Conservation (phyloP, 2,797 vertebrate genomes). For the Tokudaia muenninki region DNA sequence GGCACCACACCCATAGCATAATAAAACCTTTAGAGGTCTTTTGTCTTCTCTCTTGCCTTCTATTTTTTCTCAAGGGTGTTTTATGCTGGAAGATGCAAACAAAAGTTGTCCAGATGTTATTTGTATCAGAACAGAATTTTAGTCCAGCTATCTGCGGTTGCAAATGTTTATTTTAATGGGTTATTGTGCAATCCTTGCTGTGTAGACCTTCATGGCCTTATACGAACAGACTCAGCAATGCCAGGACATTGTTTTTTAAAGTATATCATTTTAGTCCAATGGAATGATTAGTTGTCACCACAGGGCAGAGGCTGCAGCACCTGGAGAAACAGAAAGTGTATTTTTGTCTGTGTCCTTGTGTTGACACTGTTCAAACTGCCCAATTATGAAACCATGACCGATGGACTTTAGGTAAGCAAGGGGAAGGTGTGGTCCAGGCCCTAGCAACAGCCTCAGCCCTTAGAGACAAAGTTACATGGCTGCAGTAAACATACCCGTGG, state of each 20-base stretch:
- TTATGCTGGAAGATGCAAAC: constrained; percentile 93
- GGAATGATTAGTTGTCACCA: constrained; percentile 84
- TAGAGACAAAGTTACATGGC: constrained; percentile 80
- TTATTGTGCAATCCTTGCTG: constrained; percentile 90
- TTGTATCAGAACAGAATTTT: constrained; percentile 92
- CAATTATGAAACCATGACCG: constrained; percentile 76
- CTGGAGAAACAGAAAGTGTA: constrained; percentile 85
- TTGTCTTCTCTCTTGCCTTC: constrained; percentile 90
- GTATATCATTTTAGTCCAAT: constrained; percentile 84
- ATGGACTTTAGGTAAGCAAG: constrained; percentile 78
- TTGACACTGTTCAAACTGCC: constrained; percentile 71
- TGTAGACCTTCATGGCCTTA: constrained; percentile 89
- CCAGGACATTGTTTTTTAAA: constrained; percentile 89
- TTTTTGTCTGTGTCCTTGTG: constrained; percentile 72
- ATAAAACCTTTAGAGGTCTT: constrained; percentile 92
- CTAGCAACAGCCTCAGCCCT: constrained; percentile 81
- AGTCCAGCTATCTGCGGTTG: constrained; percentile 91
- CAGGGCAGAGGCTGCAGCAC: constrained; percentile 86
- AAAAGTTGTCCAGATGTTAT: constrained; percentile 94
- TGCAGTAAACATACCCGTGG: constrained; percentile 83
- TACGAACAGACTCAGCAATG: constrained; percentile 87
- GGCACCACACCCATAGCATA: constrained; percentile 92
- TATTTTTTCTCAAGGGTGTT: constrained; percentile 92
- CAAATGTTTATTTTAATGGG: constrained; percentile 93
- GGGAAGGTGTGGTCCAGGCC: constrained; percentile 78